Percentiles rank a stretch among this genome's conserved stretches.
phyloP scores from a whole-genome alignment of 2,113 vertebrate species.

The Ochotona curzoniae region DNA sequence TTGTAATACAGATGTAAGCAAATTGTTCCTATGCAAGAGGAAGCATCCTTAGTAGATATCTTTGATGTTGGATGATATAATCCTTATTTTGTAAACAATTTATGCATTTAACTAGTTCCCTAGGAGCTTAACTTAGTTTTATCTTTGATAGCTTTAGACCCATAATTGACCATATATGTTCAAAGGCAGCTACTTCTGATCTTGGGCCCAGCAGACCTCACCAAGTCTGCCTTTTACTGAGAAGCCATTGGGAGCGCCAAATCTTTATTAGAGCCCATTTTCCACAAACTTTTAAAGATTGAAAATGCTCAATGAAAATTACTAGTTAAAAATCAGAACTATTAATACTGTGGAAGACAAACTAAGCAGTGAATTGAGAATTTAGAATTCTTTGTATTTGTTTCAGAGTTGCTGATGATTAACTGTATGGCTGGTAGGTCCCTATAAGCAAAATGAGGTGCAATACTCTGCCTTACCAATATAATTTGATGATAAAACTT shows the following conservation, averaged over 20 bases:
- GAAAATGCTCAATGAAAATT: neutral
- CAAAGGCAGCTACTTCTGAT: neutral
- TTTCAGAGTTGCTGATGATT: neutral
- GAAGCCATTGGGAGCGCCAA: neutral
- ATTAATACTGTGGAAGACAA: neutral
- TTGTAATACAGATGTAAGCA: neutral
- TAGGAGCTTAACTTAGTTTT: neutral
- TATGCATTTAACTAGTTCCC: neutral
- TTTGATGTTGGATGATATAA: neutral
- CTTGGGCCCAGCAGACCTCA: neutral
- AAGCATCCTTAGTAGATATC: neutral
- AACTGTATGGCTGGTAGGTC: neutral
- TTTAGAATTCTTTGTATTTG: neutral
- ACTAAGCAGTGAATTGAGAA: neutral
- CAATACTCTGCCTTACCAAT: neutral
- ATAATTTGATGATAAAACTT: neutral
- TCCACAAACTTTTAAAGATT: neutral
- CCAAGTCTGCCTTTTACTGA: no score
- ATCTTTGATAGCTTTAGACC: neutral
- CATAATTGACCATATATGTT: neutral
- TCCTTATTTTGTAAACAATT: neutral
- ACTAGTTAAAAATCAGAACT: conserved; percentile 11
- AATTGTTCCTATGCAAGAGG: neutral
- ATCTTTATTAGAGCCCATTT: neutral
- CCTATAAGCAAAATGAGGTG: neutral